These are phyloP conservation scores for Porites lutea DNA, from an alignment of 64 coral and sea anemone species.

Conservation along the genomic window DNA sequence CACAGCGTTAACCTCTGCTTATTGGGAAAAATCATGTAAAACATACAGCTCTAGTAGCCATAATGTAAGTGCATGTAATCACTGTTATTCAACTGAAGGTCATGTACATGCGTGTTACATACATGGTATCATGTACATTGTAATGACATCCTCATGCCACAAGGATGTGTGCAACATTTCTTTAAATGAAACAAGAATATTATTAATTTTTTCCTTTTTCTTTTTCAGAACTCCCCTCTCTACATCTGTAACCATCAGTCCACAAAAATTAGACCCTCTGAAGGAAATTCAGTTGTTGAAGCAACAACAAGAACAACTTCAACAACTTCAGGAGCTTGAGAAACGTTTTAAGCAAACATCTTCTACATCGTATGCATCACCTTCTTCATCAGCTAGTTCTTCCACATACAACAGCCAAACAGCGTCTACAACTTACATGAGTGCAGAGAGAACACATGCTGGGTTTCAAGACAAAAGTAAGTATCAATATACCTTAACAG, in stretches of 20 bases:
- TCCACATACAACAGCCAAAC: background rate
- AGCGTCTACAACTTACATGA: background rate
- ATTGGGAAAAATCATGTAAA: too few relatives aligned
- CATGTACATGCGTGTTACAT: too few relatives aligned
- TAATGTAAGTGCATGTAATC: too few relatives aligned
- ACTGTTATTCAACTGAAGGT: too few relatives aligned
- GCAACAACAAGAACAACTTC: constrained; percentile 77
- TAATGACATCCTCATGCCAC: too few relatives aligned
- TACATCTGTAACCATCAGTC: background rate
- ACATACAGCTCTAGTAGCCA: too few relatives aligned
- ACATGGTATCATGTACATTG: too few relatives aligned
- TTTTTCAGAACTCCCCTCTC: background rate
- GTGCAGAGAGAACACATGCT: background rate
- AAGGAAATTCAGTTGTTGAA: constrained; percentile 80
- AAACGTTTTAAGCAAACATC: constrained; percentile 17
- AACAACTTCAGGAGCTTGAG: constrained; percentile 77
- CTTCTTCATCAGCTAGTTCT: background rate
- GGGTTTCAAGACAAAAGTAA: background rate
- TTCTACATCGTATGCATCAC: background rate
- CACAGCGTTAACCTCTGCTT: too few relatives aligned
- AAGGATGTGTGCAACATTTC: background rate
- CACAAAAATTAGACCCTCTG: constrained; percentile 68
- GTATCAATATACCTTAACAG: too few relatives aligned
- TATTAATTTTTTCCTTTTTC: background rate
- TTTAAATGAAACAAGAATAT: background rate